Base-by-base conservation (phyloP, 2,888 invertebrate species). In the Standfussiana lucernea region DNA sequence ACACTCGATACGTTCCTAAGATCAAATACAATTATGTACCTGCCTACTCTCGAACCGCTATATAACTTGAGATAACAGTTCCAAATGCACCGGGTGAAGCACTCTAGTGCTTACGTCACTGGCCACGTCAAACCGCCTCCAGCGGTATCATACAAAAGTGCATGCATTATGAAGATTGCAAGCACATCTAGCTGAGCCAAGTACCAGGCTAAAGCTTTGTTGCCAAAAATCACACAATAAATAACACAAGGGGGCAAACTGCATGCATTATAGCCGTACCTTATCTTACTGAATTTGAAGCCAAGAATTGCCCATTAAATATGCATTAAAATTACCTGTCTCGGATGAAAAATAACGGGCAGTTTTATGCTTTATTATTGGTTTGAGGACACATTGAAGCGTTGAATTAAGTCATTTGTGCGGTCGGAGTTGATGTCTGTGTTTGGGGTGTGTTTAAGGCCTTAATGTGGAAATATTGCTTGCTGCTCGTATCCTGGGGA, bases 251-350 rank as follows among this genome's bases (percentile, higher is more conserved):
- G 93, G 91, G 93, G 95, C 95, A 95, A 94, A 96, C 96, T 95
- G 96, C 94, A 96, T 96, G 96, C 96, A 96, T 96, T 96, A 96
- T 95, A 93, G 93, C 93, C 93, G 92, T 94, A 95, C 96, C 96
- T 96, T 96, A 96, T 96, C 96, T 95, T 95, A 94, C 95, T 93
- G 96, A 94, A 95, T 96, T 96, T 96, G 96, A 96, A 96, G 96
- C 96, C 96, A 96, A 96, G 95, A 96, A 95, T 95, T 93, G 95
- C 94, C 96, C 96, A 96, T 96, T 96, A 96, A 95, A 95, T 96
- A 96, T 96, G 96, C 96, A 96, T 96, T 96, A 96, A 96, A 96
- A 96, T 96, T 96, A 96, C 96, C 96, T 96, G 96, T 92, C 94
- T 89, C 87, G 92, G 92, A 95, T 95, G 93, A 96, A 95, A 95